Base-by-base conservation (phyloP, 2,888 invertebrate genomes). In the Meteorus colon region DNA sequence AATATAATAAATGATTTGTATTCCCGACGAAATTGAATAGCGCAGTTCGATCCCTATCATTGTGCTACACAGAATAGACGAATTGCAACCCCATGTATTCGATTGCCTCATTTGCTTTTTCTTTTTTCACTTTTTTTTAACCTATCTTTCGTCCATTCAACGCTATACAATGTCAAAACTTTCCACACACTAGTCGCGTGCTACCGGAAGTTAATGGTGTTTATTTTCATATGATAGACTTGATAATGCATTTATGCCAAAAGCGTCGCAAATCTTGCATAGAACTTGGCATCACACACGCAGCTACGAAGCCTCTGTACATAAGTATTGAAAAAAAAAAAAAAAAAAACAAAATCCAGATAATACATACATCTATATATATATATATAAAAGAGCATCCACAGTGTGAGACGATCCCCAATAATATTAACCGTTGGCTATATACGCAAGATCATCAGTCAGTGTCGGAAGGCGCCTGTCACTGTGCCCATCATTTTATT, bases 391-490 rank as follows among this genome's bases (percentile, higher is more conserved):
- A 75, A 77, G 74, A 74, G 73, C 65, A 60, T 75, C 31, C 6
- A 55, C 12, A 71, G 66, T 16, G 60, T 51, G 41, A 74, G 62
- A 71, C 51, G 73, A 63, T 55, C 29, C 55, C 73, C 80, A 73
- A 80, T 74, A 80, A 81, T 81, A 84, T 85, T 83, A 84, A 83
- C 84, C 84, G 83, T 84, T 82, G 85, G 84, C 84, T 85, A 24
- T 77, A 77, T 73, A 79, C 79, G 6, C 19, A 55, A 55, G 73
- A 80, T 86, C 86, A 86, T 86, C 85, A 86, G 85, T 86, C 85
- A 85, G 82, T 82, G 85, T 85, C 86, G 81, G 80, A 82, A 82
- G 82, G 77, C 77, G 79, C 86, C 55, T 85, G 86, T 86, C 85
- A 84, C 83, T 81, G 81, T 6, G 55, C 0, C 4, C 19, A 55